Evolutionary conservation across 2,797 vertebrate species (phyloP).

Genomic region (Danio albolineatus): DNA sequence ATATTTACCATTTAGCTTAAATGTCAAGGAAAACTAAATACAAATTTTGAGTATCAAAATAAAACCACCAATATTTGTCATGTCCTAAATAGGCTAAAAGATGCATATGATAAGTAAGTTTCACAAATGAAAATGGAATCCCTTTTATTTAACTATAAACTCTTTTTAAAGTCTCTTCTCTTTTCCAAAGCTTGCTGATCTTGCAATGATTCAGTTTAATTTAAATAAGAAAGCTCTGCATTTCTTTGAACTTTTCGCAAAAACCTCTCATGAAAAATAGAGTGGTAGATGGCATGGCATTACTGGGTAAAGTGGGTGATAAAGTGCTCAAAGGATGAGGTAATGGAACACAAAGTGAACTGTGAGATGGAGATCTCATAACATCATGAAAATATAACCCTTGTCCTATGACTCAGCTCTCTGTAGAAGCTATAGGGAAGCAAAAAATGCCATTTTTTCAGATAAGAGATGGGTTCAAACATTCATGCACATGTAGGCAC

Average conservation of each 20-base stretch:
- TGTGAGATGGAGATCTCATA: not conserved
- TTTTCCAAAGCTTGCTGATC: slow-evolving; percentile 1
- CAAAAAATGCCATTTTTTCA: not conserved
- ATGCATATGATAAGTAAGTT: not conserved
- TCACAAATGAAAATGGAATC: not conserved
- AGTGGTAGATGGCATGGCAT: not conserved
- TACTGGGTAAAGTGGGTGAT: not conserved
- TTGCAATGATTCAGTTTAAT: not conserved
- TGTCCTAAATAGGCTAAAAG: slow-evolving; percentile 30
- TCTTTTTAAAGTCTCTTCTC: not conserved
- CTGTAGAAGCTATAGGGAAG: not conserved
- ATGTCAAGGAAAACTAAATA: not conserved
- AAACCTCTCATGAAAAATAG: not conserved
- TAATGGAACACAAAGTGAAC: not conserved
- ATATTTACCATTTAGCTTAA: not conserved
- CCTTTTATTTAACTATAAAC: slow-evolving; percentile 29
- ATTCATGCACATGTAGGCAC: not conserved
- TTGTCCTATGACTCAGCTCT: slow-evolving; percentile 8
- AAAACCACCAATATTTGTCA: not conserved
- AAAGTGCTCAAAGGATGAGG: not conserved
- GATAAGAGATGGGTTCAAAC: not conserved
- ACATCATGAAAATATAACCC: not conserved
- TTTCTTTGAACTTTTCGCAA: not conserved
- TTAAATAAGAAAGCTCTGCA: not conserved
- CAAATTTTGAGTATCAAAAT: not conserved